phyloP scores from a whole-genome alignment of 2,888 invertebrate species.

The Brachyopa scutellaris region DNA sequence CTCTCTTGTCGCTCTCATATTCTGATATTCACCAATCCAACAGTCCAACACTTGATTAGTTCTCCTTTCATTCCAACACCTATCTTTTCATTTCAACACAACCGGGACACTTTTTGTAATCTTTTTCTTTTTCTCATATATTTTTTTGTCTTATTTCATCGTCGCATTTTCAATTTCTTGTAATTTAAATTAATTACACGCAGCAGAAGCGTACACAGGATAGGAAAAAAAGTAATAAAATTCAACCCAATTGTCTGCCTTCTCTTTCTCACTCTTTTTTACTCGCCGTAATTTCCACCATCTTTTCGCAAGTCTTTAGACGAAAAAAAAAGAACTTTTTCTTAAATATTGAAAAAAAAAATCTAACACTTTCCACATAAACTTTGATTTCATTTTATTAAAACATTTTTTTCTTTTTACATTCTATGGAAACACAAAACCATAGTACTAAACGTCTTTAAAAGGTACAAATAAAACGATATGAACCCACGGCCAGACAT shows the following conservation, averaged over 20 bases:
- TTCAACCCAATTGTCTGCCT: constrained; percentile 68
- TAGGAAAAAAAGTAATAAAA: constrained; percentile 27
- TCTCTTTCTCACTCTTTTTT: constrained; percentile 63
- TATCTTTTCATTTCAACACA: constrained; percentile 10
- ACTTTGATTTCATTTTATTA: neutral
- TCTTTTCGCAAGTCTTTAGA: constrained; percentile 69
- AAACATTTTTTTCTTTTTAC: neutral
- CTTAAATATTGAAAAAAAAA: constrained; percentile 5
- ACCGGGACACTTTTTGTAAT: constrained; percentile 38
- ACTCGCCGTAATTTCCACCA: constrained; percentile 70
- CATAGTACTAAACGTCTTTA: constrained; percentile 42
- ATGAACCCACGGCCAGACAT: constrained; percentile 58
- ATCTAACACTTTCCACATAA: constrained; percentile 14
- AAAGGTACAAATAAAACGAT: constrained; percentile 2
- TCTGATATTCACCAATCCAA: constrained; percentile 61
- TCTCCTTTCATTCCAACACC: constrained; percentile 53
- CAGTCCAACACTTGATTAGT: constrained; percentile 67
- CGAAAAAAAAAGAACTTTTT: constrained; percentile 37
- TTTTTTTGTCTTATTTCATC: constrained; percentile 18
- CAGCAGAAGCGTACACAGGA: constrained; percentile 48
- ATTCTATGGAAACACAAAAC: constrained; percentile 11
- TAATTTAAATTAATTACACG: constrained; percentile 67
- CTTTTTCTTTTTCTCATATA: constrained; percentile 28
- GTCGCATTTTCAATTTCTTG: constrained; percentile 50
- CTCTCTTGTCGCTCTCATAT: constrained; percentile 59